Evolutionary conservation across 2,113 vertebrate species (phyloP), one percentile per base, ranked within the genome.

Genomic region (Pygoscelis antarcticus): DNA sequence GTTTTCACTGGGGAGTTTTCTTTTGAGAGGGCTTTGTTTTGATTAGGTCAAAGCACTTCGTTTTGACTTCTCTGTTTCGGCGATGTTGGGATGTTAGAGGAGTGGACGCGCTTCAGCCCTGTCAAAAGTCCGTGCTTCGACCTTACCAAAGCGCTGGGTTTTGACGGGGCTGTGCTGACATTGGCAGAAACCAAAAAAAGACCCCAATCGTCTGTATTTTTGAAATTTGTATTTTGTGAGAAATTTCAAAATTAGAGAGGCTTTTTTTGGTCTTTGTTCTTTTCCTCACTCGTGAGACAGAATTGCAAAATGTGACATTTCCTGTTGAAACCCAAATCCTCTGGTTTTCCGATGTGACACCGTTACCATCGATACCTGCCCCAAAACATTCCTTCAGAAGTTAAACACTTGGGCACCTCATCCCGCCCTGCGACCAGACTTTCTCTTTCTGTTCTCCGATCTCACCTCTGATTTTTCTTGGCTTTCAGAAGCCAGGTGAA

Each of bases 391-490:
- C 89, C 51, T 51, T 40, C 16, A 2, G 1, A 23, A 23, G 3
- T 36, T 3, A 8, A 30, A 27, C 42, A 0, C 40, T 4, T 1
- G 16, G 9, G 25, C 8, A 29, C 32, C 47, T 44, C 55, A 7
- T 10, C 49, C 66, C 52, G 29, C 77, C 36, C 21, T 11, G 19
- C 19, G 1, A 38, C 40, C 75, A 30, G 44, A 3, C 16, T 21
- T 22, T 16, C 25, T 14, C 42, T 46, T 19, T 21, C 54, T 20
- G 0, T 8, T 49, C 40, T 10, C 36, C 54, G 21, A 1, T 6
- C 96, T 97, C 86, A 98, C 97, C 97, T 96, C 62, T 90, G 93
- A 7, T 76, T 95, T 71, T 70, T 51, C 19, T 44, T 87, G 74
- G 72, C 85, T 81, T 90, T 95, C 58, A 97, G 79, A 8, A 97